phyloP scores from a whole-genome alignment of 2,113 vertebrate species.

The Isichthys henryi region DNA sequence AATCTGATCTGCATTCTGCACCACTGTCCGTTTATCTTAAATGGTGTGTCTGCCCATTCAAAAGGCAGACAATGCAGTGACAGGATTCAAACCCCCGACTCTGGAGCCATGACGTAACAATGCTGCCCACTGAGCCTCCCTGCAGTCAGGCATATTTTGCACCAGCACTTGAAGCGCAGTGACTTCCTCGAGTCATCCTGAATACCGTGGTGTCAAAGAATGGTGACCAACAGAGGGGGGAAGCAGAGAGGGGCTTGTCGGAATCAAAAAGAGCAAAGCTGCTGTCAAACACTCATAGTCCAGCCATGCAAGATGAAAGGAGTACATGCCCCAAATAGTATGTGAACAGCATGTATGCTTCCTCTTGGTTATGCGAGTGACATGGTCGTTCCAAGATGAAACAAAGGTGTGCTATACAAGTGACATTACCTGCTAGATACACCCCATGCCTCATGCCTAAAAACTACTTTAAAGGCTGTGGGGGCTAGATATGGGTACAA shows the following conservation, averaged over 20 bases:
- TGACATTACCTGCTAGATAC: neutral
- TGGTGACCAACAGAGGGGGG: neutral
- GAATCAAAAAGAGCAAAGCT: conserved; percentile 4
- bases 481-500: neutral
- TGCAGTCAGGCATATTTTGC: neutral
- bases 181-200: neutral
- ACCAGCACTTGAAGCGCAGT: neutral
- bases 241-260: neutral
- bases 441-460: neutral
- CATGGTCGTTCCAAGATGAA: neutral
- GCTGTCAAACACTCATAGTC: neutral
- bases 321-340: neutral
- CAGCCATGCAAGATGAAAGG: neutral
- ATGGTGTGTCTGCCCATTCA: neutral
- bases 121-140: neutral
- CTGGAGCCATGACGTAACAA: neutral
- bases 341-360: neutral
- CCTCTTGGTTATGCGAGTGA: neutral
- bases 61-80: neutral
- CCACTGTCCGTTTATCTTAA: neutral
- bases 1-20: neutral
- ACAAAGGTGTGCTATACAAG: neutral
- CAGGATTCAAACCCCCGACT: neutral
- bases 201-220: neutral
- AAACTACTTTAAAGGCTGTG: neutral